These are phyloP conservation scores for Agelaius phoeniceus DNA, from an alignment of 2,113 vertebrate species.

Conservation along the genomic window DNA sequence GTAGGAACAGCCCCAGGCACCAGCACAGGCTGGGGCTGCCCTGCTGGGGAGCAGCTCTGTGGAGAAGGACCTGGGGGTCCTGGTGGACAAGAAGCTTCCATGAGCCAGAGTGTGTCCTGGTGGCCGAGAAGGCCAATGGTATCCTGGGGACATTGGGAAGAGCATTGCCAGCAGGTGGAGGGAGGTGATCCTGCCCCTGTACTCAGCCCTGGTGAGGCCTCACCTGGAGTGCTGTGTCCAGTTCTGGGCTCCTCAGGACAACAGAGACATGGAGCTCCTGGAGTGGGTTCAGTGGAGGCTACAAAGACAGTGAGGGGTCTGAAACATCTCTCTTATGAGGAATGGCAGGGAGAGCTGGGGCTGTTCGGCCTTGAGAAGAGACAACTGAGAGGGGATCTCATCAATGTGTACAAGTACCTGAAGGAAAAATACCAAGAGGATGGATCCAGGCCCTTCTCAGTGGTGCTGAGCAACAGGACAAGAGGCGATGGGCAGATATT, in stretches of 20 bases:
- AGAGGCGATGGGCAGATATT: not conserved
- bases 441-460: not conserved
- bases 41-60: not conserved
- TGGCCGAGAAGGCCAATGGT: not conserved
- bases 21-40: not conserved
- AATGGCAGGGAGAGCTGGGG: not conserved
- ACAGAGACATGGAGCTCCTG: not conserved
- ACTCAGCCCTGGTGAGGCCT: not conserved
- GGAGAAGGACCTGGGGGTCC: not conserved
- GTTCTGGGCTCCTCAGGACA: not conserved
- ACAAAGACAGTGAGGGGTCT: rapidly evolving
- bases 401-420: too few species aligned
- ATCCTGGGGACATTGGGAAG: not conserved
- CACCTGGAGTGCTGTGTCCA: not conserved
- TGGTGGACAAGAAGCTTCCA: not conserved
- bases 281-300: rapidly evolving
- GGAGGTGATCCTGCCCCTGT: not conserved
- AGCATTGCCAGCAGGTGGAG: not conserved
- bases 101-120: not conserved
- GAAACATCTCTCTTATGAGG: not conserved
- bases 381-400: not conserved
- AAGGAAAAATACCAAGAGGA: not conserved
- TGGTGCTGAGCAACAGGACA: not conserved
- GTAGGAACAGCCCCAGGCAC: not conserved
- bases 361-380: not conserved